Evolutionary conservation across 2,888 invertebrate species (phyloP).

Genomic region (Ichneumoninae sp.): DNA sequence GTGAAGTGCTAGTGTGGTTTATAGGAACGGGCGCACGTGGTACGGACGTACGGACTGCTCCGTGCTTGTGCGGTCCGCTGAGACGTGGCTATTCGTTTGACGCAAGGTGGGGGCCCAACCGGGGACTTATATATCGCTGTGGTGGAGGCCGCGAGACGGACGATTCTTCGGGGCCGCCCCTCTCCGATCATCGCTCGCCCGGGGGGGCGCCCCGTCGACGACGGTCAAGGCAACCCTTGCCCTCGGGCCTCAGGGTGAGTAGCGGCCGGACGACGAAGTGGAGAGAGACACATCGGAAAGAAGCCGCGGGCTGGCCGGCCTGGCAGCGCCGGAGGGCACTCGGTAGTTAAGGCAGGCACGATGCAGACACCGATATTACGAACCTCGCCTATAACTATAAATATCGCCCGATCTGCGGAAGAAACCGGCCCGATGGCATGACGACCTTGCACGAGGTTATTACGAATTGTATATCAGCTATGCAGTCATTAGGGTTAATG

Average conservation of each 20-base stretch:
- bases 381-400: not conserved
- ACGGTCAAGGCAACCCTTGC: conserved; percentile 78
- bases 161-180: conserved; percentile 61
- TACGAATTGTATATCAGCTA: conserved; percentile 43
- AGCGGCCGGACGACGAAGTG: not conserved
- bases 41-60: conserved; percentile 63
- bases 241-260: conserved; percentile 63
- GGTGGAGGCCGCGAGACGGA: conserved; percentile 77
- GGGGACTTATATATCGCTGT: conserved; percentile 80
- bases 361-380: conserved; percentile 13
- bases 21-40: conserved; percentile 59
- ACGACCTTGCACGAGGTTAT: conserved; percentile 51
- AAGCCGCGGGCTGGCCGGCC: not conserved
- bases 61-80: conserved; percentile 71
- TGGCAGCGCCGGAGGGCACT: not conserved
- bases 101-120: conserved; percentile 78
- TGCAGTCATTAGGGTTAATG: conserved; percentile 60
- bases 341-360: not conserved
- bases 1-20: conserved; percentile 45
- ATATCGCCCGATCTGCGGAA: conserved; percentile 43
- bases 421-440: conserved; percentile 14
- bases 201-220: conserved; percentile 57
- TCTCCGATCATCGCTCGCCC: conserved; percentile 51
- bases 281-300: not conserved
- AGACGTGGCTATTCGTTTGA: conserved; percentile 78